Evolutionary conservation across 2,888 invertebrate species (phyloP), one percentile per base, ranked within the genome.

Genomic region (Microplitis deprimator): DNA sequence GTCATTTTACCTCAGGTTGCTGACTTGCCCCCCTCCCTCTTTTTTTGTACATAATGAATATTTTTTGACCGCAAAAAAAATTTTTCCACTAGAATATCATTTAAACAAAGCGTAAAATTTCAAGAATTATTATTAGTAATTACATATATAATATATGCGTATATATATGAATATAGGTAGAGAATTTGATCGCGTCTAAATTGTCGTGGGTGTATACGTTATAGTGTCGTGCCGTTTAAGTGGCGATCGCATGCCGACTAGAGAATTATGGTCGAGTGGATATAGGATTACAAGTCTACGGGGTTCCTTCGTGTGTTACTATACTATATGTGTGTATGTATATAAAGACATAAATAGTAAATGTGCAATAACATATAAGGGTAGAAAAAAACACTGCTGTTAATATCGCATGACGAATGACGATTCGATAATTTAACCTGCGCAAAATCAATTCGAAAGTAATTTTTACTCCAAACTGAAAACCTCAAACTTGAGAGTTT

Each of bases 361-460:
- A 59, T 7, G 67, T 64, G 69, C 62, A 69, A 59, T 72, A 69
- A 64, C 70, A 68, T 69, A 61, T 62, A 69, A 8, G 67, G 50
- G 82, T 83, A 84, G 83, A 83, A 84, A 84, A 85, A 72, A 67
- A 74, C 71, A 64, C 69, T 40, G 16, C 38, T 61, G 68, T 67
- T 60, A 50, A 29, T 10, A 60, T 59, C 13, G 29, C 20, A 86
- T 87, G 87, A 88, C 87, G 85, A 83, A 88, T 86, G 85, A 82
- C 87, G 87, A 88, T 89, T 86, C 85, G 83, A 89, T 89, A 86
- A 84, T 85, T 85, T 84, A 86, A 89, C 88, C 88, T 29, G 4
- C 3, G 87, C 84, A 83, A 83, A 80, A 79, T 81, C 83, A 84
- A 84, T 86, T 86, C 83, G 81, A 83, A 85, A 80, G 83, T 82